Evolutionary conservation across 2,113 vertebrate species (phyloP).

Genomic region (Rhynchomys soricoides): DNA sequence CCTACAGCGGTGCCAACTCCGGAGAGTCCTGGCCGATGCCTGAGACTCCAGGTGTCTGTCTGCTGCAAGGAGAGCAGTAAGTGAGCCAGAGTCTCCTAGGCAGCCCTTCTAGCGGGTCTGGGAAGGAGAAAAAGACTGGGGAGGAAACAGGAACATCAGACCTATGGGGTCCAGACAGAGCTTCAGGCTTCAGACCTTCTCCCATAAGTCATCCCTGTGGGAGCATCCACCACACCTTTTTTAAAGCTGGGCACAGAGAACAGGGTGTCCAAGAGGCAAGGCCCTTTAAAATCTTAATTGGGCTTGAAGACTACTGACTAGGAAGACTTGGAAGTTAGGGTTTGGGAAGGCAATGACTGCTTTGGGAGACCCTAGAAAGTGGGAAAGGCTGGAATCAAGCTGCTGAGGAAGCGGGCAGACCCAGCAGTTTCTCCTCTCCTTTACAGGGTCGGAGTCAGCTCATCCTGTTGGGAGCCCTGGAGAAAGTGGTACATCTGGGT

Average conservation of each 20-base stretch:
- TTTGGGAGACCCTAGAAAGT: neutral
- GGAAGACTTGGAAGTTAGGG: neutral
- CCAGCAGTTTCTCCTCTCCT: neutral
- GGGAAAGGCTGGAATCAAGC: neutral
- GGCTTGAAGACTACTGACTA: neutral
- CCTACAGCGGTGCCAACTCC: slow-evolving; percentile 81
- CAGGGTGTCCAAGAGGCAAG: neutral
- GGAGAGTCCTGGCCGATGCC: slow-evolving; percentile 82
- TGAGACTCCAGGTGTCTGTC: slow-evolving; percentile 85
- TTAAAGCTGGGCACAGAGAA: neutral
- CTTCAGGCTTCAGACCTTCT: too few relatives aligned
- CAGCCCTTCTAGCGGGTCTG: neutral
- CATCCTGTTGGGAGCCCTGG: slow-evolving; percentile 75
- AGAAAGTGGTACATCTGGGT: slow-evolving; percentile 75
- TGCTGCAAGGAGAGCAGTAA: slow-evolving; percentile 86
- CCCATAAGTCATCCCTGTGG: neutral
- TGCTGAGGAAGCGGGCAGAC: neutral
- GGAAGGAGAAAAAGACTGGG: neutral
- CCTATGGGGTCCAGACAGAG: neutral
- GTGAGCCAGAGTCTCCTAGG: slow-evolving; percentile 38
- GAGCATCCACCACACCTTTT: neutral
- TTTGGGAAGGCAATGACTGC: neutral
- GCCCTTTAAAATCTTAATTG: neutral
- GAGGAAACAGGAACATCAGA: neutral
- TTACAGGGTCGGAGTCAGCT: slow-evolving; percentile 72